Evolutionary conservation across 2,888 invertebrate species (phyloP), one percentile per base, ranked within the genome.

Genomic region (Helicoverpa assulta): DNA sequence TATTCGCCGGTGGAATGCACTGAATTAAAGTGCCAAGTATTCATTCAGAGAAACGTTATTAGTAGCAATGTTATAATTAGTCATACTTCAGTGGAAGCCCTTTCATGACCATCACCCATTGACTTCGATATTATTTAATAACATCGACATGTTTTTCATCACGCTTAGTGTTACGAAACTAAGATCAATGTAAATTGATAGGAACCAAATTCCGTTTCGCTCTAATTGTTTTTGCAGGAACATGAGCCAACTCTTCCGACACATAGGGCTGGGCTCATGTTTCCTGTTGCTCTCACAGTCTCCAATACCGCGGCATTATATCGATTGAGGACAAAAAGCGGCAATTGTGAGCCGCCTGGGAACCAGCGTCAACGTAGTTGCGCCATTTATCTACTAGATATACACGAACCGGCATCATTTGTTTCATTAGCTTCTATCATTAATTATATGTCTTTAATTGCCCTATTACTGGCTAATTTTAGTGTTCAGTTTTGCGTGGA

Each of bases 241-340:
- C 96, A 96, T 90, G 97, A 97, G 97, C 96, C 96, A 70, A 95
- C 96, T 85, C 97, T 98, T 91, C 97, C 97, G 91, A 97, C 97
- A 93, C 97, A 96, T 96, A 96, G 90, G 97, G 97, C 86, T 96
- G 96, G 84, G 97, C 97, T 77, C 93, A 82, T 97, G 70, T 97
- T 98, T 92, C 97, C 97, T 85, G 97, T 96, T 65, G 96, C 97
- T 77, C 97, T 97, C 91, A 93, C 97, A 84, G 96, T 96, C 84
- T 87, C 97, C 75, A 97, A 97, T 94, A 94, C 95, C 65, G 93
- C 95, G 89, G 92, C 85, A 90, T 89, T 91, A 87, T 88, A 90
- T 90, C 83, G 89, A 88, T 84, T 74, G 90, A 86, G 85, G 86
- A 93, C 90, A 94, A 94, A 94, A 94, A 93, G 81, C 69, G 73